phyloP scores from a whole-genome alignment of 2,797 vertebrate species.

The Hydrocynus forskahlii region DNA sequence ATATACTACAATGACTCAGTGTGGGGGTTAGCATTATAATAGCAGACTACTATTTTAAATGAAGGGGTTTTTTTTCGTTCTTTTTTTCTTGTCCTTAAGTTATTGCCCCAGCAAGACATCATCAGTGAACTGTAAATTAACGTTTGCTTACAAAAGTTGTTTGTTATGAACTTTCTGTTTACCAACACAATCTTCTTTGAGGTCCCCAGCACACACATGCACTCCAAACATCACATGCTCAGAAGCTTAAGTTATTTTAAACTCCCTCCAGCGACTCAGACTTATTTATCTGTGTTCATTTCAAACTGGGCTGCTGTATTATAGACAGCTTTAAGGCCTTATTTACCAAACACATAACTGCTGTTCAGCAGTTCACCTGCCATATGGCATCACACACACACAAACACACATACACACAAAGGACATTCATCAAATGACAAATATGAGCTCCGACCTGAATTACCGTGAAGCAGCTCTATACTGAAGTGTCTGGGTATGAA shows the following conservation, averaged over 20 bases:
- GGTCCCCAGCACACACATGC: neutral
- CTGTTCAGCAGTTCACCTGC: neutral
- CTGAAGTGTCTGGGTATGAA: neutral
- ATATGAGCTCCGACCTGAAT: neutral
- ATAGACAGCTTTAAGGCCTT: slow-evolving; percentile 6
- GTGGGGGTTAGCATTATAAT: no score
- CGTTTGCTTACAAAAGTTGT: neutral
- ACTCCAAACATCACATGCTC: neutral
- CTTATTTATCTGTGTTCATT: slow-evolving; percentile 8
- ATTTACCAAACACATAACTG: slow-evolving; percentile 10
- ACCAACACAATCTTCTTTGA: neutral
- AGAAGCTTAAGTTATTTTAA: neutral
- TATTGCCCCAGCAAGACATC: neutral
- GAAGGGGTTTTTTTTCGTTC: no score
- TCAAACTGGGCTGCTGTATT: neutral
- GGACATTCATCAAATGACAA: neutral
- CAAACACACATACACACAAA: neutral
- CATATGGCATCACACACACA: neutral
- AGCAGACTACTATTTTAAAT: no score
- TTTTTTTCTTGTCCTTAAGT: neutral
- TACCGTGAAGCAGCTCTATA: neutral
- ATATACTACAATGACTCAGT: no score
- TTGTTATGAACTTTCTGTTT: neutral
- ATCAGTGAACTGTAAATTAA: neutral
- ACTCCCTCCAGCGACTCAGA: neutral